These are phyloP conservation scores for Oscheius sp. DNA, from an alignment of 2,888 invertebrate species.

Conservation along the genomic window DNA sequence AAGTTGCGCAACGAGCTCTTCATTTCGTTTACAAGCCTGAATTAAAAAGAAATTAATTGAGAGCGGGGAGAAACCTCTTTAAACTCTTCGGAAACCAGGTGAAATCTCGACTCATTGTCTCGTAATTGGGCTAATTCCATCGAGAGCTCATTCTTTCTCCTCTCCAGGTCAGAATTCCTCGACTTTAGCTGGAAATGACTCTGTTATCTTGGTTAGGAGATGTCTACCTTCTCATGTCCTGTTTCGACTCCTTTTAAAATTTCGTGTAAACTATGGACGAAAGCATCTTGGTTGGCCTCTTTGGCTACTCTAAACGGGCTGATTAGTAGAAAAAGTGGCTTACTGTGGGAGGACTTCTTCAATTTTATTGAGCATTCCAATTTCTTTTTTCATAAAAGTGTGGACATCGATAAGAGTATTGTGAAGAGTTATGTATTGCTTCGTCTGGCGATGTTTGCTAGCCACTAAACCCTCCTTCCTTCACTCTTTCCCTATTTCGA, in stretches of 20 bases:
- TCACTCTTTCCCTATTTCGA: no score
- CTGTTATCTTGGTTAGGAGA: not conserved
- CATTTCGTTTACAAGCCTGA: conserved; percentile 21
- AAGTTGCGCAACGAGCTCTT: conserved; percentile 1
- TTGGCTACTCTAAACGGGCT: conserved; percentile 27
- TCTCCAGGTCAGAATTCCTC: conserved; percentile 14
- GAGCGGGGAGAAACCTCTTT: conserved; percentile 12
- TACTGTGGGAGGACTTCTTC: conserved; percentile 88
- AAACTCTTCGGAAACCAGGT: conserved; percentile 31
- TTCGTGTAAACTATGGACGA: conserved; percentile 28
- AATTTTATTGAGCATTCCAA: conserved; percentile 85
- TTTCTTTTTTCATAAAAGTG: conserved; percentile 89
- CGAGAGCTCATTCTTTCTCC: conserved; percentile 14
- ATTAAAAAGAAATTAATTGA: not conserved
- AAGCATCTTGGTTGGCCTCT: conserved; percentile 34
- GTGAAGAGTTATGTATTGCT: conserved; percentile 94
- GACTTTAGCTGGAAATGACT: not conserved
- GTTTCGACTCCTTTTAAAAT: conserved; percentile 32
- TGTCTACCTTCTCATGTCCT: conserved; percentile 30
- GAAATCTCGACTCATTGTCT: conserved; percentile 21
- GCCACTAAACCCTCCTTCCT: conserved; percentile 80
- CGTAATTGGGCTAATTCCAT: conserved; percentile 23
- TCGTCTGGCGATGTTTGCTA: conserved; percentile 94
- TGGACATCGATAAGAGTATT: conserved; percentile 95
- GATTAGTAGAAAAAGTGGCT: conserved; percentile 71